Conservation (phyloP, 2,888 invertebrate genomes). For the Lissocephala sabroskyi region DNA sequence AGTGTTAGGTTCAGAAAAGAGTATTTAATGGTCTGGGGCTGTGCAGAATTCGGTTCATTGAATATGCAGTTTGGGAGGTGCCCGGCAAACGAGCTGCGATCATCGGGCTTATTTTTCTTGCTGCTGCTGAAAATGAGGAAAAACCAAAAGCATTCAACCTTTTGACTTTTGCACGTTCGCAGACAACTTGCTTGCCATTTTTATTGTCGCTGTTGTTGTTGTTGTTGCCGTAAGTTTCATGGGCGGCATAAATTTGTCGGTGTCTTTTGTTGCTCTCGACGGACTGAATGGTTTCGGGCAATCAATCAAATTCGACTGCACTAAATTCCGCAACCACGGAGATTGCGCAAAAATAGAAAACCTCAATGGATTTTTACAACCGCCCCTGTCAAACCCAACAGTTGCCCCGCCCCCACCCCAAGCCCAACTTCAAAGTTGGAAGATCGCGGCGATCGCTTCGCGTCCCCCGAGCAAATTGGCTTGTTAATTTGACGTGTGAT, state of each 20-base stretch:
- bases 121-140: too few species aligned
- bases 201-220: slow-evolving; percentile 8
- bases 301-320: slow-evolving; percentile 32
- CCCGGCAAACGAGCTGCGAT: too few species aligned
- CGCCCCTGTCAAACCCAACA: neutral
- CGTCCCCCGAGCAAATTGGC: slow-evolving; percentile 17
- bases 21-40: too few species aligned
- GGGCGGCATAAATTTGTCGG: slow-evolving; percentile 44
- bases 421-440: neutral
- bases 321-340: neutral
- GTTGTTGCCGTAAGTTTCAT: slow-evolving; percentile 22
- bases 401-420: neutral
- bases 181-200: slow-evolving; percentile 4
- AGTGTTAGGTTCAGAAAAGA: too few species aligned
- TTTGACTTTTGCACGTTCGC: slow-evolving; percentile 30
- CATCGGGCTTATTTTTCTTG: too few species aligned
- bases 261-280: neutral
- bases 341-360: neutral
- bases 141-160: slow-evolving; percentile 14
- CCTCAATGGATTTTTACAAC: neutral
- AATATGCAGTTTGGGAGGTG: too few species aligned
- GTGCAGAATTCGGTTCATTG: too few species aligned
- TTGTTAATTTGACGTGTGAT: slow-evolving; percentile 21
- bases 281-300: slow-evolving; percentile 8
- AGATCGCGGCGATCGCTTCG: too few species aligned